Base-by-base conservation (phyloP, 2,888 invertebrate species). In the Ectemnius cavifrons region DNA sequence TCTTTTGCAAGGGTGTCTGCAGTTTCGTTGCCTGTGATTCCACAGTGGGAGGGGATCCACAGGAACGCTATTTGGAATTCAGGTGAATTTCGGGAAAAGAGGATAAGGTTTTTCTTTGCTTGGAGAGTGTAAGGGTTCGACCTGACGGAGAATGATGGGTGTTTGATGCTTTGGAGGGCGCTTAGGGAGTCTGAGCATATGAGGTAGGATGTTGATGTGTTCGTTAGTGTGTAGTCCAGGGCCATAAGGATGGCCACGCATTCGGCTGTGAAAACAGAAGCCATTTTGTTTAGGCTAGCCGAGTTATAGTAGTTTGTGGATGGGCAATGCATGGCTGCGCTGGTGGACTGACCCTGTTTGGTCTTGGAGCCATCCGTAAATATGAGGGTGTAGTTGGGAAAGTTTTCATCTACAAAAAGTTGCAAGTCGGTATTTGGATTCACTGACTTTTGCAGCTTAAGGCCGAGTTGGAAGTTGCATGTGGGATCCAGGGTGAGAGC, bases 21-120 rank as follows among this genome's bases (percentile, higher is more conserved):
- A 52, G 6, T n/a, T 2, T 52, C 52, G 2, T 52, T 52, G 1
- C 2, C 52, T 16, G 5, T 1, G 18, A 52, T 18, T 16, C 52
- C 16, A 5, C n/a, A 52, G 13, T 52, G 52, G 62, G 62, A 71
- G 81, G 58, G 5, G 5, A 49, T 4, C 5, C 49, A 49, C 13
- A 49, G n/a, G n/a, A 49, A 14, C 47, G 11, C 13, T n/a, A 47
- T 11, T 11, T 14, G 1, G 2, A 1, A 2, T 47, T 2, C 47
- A 14, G 2, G 47, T 47, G 11, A 14, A 2, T n/a, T n/a, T 14
- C 1, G 1, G 47, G 2, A 1, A 47, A 2, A 47, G 2, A 1
- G 2, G 47, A 1, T 2, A n/a, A 47, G 11, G 47, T n/a, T 47
- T 47, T 47, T 47, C n/a, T 47, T 47, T 1, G n/a, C 1, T 11